phyloP scores from a whole-genome alignment of 2,888 invertebrate genomes.

The Troides oblongomaculatus region DNA sequence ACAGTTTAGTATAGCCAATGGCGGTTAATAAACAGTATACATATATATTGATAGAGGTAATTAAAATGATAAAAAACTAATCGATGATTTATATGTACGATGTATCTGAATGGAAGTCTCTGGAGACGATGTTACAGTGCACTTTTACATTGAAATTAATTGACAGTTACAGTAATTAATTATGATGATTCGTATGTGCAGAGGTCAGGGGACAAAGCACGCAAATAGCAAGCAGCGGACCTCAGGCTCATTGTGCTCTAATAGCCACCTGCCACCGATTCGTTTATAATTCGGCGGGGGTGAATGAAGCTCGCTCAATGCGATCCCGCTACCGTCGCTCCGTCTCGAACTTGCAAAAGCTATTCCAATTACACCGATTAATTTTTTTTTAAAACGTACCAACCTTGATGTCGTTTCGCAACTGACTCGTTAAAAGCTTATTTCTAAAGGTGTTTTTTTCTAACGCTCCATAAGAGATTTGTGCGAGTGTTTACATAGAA shows the following conservation, averaged over 20 bases:
- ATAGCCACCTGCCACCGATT: conserved; percentile 23
- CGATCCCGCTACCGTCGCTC: conserved; percentile 16
- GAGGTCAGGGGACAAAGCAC: conserved; percentile 30
- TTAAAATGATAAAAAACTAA: background rate
- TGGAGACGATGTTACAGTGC: conserved; percentile 14
- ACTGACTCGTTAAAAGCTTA: no score
- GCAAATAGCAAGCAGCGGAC: conserved; percentile 33
- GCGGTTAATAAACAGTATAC: background rate
- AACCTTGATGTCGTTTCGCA: background rate
- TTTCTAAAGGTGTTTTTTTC: no score
- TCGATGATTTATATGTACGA: conserved; percentile 33
- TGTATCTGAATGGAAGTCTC: conserved; percentile 27
- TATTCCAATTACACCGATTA: conserved; percentile 17
- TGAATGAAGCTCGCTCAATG: conserved; percentile 9
- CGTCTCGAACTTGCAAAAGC: conserved; percentile 7
- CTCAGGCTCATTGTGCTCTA: conserved; percentile 20
- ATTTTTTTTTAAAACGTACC: background rate
- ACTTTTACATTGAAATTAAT: conserved; percentile 34
- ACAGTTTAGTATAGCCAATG: no score
- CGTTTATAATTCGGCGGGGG: conserved; percentile 22
- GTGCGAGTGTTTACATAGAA: no score
- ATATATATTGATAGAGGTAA: no score
- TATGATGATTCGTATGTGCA: conserved; percentile 38
- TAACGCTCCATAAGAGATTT: no score
- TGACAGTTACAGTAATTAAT: conserved; percentile 44